Conservation (phyloP, 2,113 vertebrate genomes). For the Sebastes schlegelii region DNA sequence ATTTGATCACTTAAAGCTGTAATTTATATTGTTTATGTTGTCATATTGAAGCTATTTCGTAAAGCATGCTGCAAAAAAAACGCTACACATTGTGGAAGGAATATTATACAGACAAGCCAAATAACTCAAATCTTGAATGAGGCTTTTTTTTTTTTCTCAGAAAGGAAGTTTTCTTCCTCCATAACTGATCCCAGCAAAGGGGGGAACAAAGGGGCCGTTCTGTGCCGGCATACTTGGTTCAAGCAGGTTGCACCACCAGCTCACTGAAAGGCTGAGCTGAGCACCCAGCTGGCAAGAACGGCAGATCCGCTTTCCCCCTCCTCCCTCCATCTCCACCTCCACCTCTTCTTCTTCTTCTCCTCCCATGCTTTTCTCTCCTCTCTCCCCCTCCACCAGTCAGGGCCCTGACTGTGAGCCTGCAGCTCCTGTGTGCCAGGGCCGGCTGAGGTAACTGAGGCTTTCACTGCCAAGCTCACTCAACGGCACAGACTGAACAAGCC, state of each 20-base stretch:
- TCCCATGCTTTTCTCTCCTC: constrained; percentile 23
- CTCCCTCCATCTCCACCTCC: background rate
- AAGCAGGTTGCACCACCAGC: constrained; percentile 55
- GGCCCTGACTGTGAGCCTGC: constrained; percentile 40
- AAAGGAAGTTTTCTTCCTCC: constrained; percentile 32
- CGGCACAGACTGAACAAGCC: constrained; percentile 44
- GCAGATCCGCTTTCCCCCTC: constrained; percentile 6
- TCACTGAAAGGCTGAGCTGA: constrained; percentile 45
- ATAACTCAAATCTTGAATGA: background rate
- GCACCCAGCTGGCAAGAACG: constrained; percentile 62
- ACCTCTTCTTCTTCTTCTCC: constrained; percentile 23
- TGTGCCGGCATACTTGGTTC: constrained; percentile 20
- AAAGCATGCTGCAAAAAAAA: no score
- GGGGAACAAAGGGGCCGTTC: constrained; percentile 46
- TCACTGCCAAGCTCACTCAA: constrained; percentile 60
- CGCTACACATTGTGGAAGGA: background rate
- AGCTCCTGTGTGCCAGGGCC: constrained; percentile 42
- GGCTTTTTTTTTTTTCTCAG: constrained; percentile 12
- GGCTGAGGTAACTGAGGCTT: constrained; percentile 58
- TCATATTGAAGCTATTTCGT: no score
- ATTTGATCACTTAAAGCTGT: background rate
- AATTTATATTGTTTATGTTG: no score
- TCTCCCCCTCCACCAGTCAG: constrained; percentile 28
- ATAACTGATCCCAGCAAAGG: constrained; percentile 23
- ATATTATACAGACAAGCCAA: background rate